Conservation (phyloP, 2,888 invertebrate genomes). For the Papilio gigon region DNA sequence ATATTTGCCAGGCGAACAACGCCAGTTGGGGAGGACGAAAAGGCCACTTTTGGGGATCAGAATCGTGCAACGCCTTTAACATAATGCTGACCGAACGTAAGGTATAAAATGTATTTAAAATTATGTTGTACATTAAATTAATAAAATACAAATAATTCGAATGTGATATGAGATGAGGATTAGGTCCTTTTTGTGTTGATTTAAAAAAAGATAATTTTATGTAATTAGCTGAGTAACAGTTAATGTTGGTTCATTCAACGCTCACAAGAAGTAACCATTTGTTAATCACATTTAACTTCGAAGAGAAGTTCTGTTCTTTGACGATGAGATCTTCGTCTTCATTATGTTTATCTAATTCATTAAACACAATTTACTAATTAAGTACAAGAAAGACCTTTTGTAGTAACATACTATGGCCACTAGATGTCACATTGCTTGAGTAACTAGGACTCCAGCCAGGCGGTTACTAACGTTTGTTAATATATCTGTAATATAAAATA, state of each 20-base stretch:
- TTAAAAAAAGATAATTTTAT: not conserved
- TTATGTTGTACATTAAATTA: not conserved
- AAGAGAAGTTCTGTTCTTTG: not conserved
- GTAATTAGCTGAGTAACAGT: slow-evolving; percentile 3
- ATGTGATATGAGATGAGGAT: not conserved
- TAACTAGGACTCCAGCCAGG: not conserved
- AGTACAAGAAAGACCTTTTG: not conserved
- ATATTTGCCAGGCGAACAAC: too few species aligned
- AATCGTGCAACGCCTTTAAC: too few species aligned
- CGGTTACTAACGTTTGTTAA: not conserved
- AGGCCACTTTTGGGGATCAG: too few species aligned
- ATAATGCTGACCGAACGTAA: too few species aligned
- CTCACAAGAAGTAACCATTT: not conserved
- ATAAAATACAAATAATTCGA: not conserved
- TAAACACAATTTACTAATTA: slow-evolving; percentile 8
- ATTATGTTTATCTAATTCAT: not conserved
- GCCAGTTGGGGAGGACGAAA: too few species aligned
- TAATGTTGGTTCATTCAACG: slow-evolving; percentile 13
- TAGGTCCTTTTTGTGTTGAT: not conserved
- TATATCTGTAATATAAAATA: not conserved
- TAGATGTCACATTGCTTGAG: not conserved
- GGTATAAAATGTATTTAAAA: not conserved
- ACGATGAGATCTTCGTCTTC: slow-evolving; percentile 2
- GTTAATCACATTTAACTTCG: slow-evolving; percentile 8
- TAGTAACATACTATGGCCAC: not conserved